A percentile compares a stretch with the other conserved stretches of the same genome.
phyloP scores from a whole-genome alignment of 64 coral and sea anemone genomes.

The Astreopora myriophthalma region DNA sequence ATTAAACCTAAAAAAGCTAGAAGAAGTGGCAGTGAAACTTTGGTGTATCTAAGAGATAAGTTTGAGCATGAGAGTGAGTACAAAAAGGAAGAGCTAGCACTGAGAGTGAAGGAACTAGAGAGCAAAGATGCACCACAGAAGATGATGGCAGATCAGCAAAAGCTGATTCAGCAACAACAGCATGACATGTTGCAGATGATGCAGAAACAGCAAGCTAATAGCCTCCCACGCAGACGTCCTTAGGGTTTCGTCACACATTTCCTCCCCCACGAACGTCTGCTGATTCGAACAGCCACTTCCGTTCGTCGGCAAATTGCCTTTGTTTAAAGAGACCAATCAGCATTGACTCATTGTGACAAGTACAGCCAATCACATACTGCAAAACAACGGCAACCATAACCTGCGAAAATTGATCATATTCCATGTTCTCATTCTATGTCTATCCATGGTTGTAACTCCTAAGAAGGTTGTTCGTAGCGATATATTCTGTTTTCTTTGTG shows the following conservation, averaged over 20 bases:
- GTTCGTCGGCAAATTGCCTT: no score
- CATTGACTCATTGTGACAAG: no score
- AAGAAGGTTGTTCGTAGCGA: background rate
- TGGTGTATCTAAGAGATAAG: conserved; percentile 13
- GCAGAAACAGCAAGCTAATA: background rate
- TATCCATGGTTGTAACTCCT: no score
- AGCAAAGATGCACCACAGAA: background rate
- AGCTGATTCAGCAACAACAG: conserved; percentile 10
- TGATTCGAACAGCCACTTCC: no score
- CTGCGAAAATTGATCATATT: no score
- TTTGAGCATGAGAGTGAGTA: background rate
- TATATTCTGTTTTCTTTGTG: background rate
- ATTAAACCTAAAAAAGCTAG: background rate
- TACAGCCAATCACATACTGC: no score
- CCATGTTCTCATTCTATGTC: no score
- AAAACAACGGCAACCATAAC: no score
- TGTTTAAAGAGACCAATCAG: no score
- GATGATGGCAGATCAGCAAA: background rate
- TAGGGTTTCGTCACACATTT: no score
- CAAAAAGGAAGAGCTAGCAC: background rate
- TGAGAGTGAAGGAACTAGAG: background rate
- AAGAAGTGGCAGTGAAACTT: background rate
- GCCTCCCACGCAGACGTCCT: no score
- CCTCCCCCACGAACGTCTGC: background rate
- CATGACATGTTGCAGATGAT: conserved; percentile 7